Conservation (phyloP, 2,888 invertebrate genomes). For the Netelia inedita region DNA sequence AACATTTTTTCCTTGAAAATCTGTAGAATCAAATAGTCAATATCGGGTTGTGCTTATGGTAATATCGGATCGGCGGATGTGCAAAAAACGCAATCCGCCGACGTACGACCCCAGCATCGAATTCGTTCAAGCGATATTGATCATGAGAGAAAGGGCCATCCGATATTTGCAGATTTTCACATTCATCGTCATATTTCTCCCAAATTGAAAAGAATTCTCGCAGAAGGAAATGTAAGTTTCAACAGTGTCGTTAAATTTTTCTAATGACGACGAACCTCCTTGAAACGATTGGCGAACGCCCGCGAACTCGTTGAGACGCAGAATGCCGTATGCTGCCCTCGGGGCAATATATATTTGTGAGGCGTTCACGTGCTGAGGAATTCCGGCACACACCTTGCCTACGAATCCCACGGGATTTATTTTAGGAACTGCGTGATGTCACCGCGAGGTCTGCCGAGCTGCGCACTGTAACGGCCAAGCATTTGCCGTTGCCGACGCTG, state of each 20-base stretch:
- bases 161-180: too few species aligned
- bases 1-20: too few species aligned
- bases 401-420: slow-evolving; percentile 82
- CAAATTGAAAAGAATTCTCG: too few species aligned
- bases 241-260: slow-evolving; percentile 3
- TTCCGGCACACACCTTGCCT: slow-evolving; percentile 77
- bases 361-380: slow-evolving; percentile 79
- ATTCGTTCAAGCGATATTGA: too few species aligned
- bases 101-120: too few species aligned
- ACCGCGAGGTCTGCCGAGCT: slow-evolving; percentile 69
- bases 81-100: too few species aligned
- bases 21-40: too few species aligned
- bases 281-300: slow-evolving; percentile 43
- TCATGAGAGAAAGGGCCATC: too few species aligned
- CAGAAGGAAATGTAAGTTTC: background rate
- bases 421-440: slow-evolving; percentile 82
- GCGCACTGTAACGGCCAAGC: slow-evolving; percentile 57
- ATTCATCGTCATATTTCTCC: too few species aligned
- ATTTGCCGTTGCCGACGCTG: slow-evolving; percentile 36
- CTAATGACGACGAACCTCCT: background rate
- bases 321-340: slow-evolving; percentile 36
- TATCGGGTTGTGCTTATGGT: too few species aligned
- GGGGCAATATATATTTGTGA: slow-evolving; percentile 72
- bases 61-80: too few species aligned
- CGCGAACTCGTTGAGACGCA: slow-evolving; percentile 38